These are phyloP conservation scores for Drosophila melanosoma DNA, from an alignment of 2,888 invertebrate genomes.

Conservation along the genomic window DNA sequence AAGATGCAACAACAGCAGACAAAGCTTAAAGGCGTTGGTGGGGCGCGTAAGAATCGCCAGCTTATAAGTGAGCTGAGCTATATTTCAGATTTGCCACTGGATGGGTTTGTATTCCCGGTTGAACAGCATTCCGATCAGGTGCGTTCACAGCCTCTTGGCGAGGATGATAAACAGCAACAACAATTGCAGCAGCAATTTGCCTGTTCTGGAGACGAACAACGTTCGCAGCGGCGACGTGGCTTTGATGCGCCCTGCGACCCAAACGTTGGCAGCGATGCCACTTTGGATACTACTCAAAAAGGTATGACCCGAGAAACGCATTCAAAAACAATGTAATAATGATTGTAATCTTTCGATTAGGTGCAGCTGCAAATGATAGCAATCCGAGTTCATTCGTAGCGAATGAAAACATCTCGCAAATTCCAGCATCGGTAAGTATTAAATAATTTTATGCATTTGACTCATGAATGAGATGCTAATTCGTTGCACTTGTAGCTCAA, in stretches of 20 bases:
- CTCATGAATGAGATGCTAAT: background rate
- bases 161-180: conserved; percentile 77
- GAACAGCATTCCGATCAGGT: conserved; percentile 80
- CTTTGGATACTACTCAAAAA: conserved; percentile 40
- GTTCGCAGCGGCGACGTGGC: conserved; percentile 76
- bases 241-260: conserved; percentile 60
- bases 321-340: background rate
- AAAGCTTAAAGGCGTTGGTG: conserved; percentile 80
- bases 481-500: conserved; percentile 47
- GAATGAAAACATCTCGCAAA: conserved; percentile 45
- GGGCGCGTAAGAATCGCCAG: conserved; percentile 84
- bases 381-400: conserved; percentile 34
- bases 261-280: conserved; percentile 36
- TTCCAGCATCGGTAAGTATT: conserved; percentile 49
- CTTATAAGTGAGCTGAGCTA: conserved; percentile 81
- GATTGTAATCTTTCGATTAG: conserved; percentile 3
- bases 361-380: conserved; percentile 35
- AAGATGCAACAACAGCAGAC: conserved; percentile 51
- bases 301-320: conserved; percentile 30
- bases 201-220: conserved; percentile 71
- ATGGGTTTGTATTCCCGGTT: conserved; percentile 62
- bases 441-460: background rate
- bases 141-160: conserved; percentile 86
- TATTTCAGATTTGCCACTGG: conserved; percentile 69
- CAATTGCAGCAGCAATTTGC: conserved; percentile 45